Percentiles rank a stretch among this genome's conserved stretches.
phyloP scores from a whole-genome alignment of 2,888 invertebrate species.

The Sesia bembeciformis region DNA sequence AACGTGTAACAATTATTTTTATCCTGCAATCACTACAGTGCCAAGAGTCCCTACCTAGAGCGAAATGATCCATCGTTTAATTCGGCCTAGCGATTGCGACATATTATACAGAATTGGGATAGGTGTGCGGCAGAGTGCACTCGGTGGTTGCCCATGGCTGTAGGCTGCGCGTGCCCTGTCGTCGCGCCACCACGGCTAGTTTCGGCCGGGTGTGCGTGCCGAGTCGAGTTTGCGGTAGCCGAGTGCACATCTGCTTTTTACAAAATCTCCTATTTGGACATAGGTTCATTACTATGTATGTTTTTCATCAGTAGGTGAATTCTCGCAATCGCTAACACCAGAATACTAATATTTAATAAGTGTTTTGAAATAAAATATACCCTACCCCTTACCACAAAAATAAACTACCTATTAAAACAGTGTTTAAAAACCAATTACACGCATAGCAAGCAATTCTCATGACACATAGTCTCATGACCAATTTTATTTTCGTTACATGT shows the following conservation, averaged over 20 bases:
- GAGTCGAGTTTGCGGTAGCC: slow-evolving; percentile 42
- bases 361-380: background rate
- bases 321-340: slow-evolving; percentile 26
- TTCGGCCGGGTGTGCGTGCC: slow-evolving; percentile 19
- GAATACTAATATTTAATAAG: slow-evolving; percentile 3
- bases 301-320: background rate
- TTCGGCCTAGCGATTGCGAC: slow-evolving; percentile 24
- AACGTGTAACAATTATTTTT: background rate
- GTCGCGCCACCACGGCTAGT: slow-evolving; percentile 22
- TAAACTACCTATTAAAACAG: too few relatives aligned
- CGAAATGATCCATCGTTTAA: slow-evolving; percentile 48
- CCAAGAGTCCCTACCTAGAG: slow-evolving; percentile 32
- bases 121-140: slow-evolving; percentile 29
- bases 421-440: too few relatives aligned
- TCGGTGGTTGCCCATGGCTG: slow-evolving; percentile 61
- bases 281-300: too few relatives aligned
- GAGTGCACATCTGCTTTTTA: slow-evolving; percentile 30
- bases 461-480: too few relatives aligned
- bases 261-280: background rate
- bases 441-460: too few relatives aligned
- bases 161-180: slow-evolving; percentile 47
- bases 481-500: too few relatives aligned
- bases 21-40: background rate
- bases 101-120: slow-evolving; percentile 1
- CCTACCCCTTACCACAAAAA: too few relatives aligned